A percentile compares a stretch with the other conserved stretches of the same genome.
Conservation (phyloP, 2,797 vertebrate species). For the Liasis olivaceus region DNA sequence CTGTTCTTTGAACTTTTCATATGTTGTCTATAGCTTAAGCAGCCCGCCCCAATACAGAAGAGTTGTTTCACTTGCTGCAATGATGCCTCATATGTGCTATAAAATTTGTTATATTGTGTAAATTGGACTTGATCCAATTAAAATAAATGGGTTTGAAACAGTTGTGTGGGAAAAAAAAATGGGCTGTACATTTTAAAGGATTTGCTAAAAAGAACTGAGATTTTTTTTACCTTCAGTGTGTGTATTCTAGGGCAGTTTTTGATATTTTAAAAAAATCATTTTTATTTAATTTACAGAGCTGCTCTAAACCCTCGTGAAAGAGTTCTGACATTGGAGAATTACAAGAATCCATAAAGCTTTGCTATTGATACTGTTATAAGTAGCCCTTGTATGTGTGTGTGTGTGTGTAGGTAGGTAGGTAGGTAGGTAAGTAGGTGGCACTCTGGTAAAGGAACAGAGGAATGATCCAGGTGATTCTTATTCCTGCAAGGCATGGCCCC, state of each 20-base stretch:
- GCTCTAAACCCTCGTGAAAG: neutral
- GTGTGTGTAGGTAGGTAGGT: neutral
- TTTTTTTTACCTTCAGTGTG: fast-evolving
- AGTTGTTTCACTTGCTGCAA: conserved; percentile 40
- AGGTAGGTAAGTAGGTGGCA: neutral
- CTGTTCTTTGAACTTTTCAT: conserved; percentile 35
- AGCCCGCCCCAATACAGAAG: conserved; percentile 26
- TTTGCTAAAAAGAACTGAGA: neutral
- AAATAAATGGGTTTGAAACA: conserved; percentile 33
- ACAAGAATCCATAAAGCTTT: neutral
- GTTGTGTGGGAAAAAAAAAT: neutral
- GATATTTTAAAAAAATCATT: neutral
- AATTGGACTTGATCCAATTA: conserved; percentile 23
- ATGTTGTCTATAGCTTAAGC: conserved; percentile 32
- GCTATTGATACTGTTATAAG: neutral
- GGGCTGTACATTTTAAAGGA: neutral
- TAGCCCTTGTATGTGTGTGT: neutral
- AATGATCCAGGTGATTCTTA: neutral
- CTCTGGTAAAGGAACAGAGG: neutral
- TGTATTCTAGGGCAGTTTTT: neutral
- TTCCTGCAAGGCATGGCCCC: neutral
- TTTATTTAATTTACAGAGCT: neutral
- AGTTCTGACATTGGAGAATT: neutral
- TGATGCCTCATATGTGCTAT: conserved; percentile 50
- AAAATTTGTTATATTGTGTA: conserved; percentile 47